phyloP scores from a whole-genome alignment of 2,888 invertebrate genomes.

The Congeria kusceri region DNA sequence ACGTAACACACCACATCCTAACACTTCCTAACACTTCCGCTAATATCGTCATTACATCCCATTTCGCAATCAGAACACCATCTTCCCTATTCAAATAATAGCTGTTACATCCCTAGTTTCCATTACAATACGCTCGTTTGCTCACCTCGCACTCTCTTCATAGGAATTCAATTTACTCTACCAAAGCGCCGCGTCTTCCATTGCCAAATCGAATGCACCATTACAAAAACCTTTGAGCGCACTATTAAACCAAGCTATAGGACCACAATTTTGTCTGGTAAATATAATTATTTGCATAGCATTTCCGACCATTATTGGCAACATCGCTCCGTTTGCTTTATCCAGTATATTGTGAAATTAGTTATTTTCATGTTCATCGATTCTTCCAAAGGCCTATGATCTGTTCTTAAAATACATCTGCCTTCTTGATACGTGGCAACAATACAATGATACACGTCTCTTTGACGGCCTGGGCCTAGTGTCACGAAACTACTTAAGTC shows the following conservation, averaged over 20 bases:
- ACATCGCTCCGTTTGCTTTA: constrained; percentile 29
- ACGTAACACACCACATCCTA: no score
- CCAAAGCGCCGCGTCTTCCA: not conserved
- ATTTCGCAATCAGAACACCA: no score
- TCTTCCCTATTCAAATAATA: no score
- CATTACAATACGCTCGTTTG: not conserved
- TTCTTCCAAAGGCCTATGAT: not conserved
- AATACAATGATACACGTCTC: no score
- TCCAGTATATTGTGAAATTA: constrained; percentile 25
- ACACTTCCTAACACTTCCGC: no score
- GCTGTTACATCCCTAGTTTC: no score
- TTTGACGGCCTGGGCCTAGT: no score
- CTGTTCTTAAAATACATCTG: no score
- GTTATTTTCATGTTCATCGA: not conserved
- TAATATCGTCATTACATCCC: no score
- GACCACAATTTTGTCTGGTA: not conserved
- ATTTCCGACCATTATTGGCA: constrained; percentile 18
- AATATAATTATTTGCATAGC: constrained; percentile 35
- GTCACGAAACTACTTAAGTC: no score
- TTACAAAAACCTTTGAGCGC: not conserved
- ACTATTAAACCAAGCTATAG: not conserved
- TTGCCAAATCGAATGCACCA: not conserved
- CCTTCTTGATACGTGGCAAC: no score
- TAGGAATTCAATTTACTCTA: no score
- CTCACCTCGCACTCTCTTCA: not conserved